Evolutionary conservation across 2,797 vertebrate genomes (phyloP).

Genomic region (Malacoraja senta): DNA sequence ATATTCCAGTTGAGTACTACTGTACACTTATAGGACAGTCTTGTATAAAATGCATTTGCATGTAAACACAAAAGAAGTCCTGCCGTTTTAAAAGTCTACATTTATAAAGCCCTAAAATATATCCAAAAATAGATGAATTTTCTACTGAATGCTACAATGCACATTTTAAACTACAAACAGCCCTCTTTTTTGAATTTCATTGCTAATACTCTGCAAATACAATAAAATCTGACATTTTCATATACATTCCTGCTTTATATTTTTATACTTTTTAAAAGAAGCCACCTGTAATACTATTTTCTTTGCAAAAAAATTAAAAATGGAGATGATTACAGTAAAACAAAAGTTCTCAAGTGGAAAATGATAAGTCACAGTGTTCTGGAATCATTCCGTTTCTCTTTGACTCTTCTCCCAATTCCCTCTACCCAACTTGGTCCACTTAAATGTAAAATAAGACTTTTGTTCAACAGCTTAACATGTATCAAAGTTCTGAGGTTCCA

Average conservation of each 20-base stretch:
- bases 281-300: constrained; percentile 95
- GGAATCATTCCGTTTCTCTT: constrained; percentile 59
- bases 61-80: constrained; percentile 89
- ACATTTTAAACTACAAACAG: constrained; percentile 84
- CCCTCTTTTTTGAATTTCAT: constrained; percentile 80
- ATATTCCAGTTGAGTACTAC: constrained; percentile 67
- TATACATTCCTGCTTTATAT: constrained; percentile 90
- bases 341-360: constrained; percentile 84
- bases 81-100: constrained; percentile 73
- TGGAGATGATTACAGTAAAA: constrained; percentile 77
- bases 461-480: constrained; percentile 73
- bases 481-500: constrained; percentile 77
- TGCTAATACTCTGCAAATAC: constrained; percentile 89
- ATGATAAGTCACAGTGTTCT: constrained; percentile 63
- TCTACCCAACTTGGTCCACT: constrained; percentile 73
- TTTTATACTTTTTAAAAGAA: constrained; percentile 83
- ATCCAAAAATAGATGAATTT: constrained; percentile 84
- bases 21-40: constrained; percentile 77
- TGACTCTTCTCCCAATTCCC: constrained; percentile 57
- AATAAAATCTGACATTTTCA: constrained; percentile 88
- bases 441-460: constrained; percentile 80
- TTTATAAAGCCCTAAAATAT: constrained; percentile 83
- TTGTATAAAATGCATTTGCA: constrained; percentile 82
- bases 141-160: constrained; percentile 81
- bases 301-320: constrained; percentile 72